phyloP scores from a whole-genome alignment of 2,797 vertebrate species.

The Pantherophis vulpinus region DNA sequence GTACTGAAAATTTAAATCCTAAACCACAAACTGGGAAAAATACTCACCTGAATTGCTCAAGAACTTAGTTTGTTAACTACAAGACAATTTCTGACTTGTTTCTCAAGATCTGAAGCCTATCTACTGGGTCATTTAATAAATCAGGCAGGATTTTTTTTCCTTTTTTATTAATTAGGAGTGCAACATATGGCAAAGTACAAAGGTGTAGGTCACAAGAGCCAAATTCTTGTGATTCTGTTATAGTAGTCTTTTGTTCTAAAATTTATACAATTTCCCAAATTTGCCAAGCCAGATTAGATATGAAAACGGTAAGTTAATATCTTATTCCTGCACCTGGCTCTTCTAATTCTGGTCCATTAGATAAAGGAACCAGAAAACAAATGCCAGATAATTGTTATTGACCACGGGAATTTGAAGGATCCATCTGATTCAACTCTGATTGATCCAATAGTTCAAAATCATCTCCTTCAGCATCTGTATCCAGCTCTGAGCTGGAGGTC shows the following conservation, averaged over 20 bases:
- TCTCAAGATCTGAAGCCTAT: neutral
- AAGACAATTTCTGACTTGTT: neutral
- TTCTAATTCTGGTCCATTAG: neutral
- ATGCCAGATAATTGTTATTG: slow-evolving; percentile 59
- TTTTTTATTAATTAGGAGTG: slow-evolving; percentile 40
- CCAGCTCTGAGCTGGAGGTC: slow-evolving; percentile 89
- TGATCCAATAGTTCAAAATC: slow-evolving; percentile 99
- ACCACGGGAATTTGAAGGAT: slow-evolving; percentile 80
- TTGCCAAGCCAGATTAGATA: slow-evolving; percentile 38
- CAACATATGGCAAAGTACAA: slow-evolving; percentile 29
- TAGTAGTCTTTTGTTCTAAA: slow-evolving; percentile 49
- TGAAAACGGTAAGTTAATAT: slow-evolving; percentile 35
- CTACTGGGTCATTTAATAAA: neutral
- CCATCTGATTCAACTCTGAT: slow-evolving; percentile 93
- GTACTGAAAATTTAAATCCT: neutral
- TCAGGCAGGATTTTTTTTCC: slow-evolving; percentile 16
- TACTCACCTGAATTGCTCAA: neutral
- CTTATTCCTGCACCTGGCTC: slow-evolving; percentile 34
- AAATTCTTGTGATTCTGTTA: slow-evolving; percentile 25
- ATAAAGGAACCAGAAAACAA: slow-evolving; percentile 44
- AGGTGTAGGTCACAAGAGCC: neutral
- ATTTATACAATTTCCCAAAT: slow-evolving; percentile 46
- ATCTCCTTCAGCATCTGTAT: slow-evolving; percentile 89
- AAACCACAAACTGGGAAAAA: neutral
- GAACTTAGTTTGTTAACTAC: neutral